Percentiles rank a stretch among this genome's conserved stretches.
phyloP scores from a whole-genome alignment of 2,888 invertebrate species.

The Leuctra nigra region DNA sequence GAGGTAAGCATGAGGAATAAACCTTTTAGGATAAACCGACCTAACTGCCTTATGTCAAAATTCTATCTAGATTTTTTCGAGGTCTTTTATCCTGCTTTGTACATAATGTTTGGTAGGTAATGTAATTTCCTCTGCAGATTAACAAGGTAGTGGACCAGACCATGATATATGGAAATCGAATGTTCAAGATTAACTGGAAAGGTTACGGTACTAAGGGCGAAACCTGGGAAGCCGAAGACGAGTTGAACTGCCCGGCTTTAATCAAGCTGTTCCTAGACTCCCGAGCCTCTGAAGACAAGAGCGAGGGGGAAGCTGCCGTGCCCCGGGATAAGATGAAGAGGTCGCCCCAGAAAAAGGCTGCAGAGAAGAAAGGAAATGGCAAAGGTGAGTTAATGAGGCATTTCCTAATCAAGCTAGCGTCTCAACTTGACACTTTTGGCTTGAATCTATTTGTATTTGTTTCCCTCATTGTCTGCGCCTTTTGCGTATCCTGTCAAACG shows the following conservation, averaged over 20 bases:
- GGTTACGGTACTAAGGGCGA: constrained; percentile 62
- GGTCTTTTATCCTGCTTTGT: too few relatives aligned
- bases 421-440: too few relatives aligned
- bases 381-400: not conserved
- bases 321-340: constrained; percentile 7
- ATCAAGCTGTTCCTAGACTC: constrained; percentile 47
- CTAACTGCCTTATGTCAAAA: too few relatives aligned
- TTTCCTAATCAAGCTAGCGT: too few relatives aligned
- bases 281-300: not conserved
- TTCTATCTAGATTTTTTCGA: too few relatives aligned
- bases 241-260: constrained; percentile 61
- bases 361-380: not conserved
- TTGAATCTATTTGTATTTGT: not conserved
- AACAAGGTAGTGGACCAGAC: constrained; percentile 64
- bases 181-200: constrained; percentile 71
- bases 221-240: constrained; percentile 69
- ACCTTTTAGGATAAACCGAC: too few relatives aligned
- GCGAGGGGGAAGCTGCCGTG: not conserved
- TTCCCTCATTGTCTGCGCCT: too few relatives aligned
- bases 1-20: too few relatives aligned
- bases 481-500: too few relatives aligned
- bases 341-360: not conserved
- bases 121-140: constrained; percentile 53
- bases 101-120: too few relatives aligned
- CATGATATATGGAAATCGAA: constrained; percentile 56